Evolutionary conservation across 1,140 invertebrate species (phyloP), one percentile per base, ranked within the genome.

Genomic region (Prorops nasuta): DNA sequence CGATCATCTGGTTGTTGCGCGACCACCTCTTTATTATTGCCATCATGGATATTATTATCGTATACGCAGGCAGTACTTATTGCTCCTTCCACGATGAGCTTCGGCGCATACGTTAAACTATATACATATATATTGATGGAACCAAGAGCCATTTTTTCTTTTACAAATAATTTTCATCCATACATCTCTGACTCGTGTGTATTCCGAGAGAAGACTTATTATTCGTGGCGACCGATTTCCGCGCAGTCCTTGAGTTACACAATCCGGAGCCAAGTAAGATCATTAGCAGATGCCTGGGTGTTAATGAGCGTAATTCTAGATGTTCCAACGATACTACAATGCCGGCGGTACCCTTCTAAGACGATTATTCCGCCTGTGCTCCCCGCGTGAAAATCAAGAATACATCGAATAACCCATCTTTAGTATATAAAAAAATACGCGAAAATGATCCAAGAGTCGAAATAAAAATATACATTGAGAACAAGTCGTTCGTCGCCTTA

Each of bases 261-360:
- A 62, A 62, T 62, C 47, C 59, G 37, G 50, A 62, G 59, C 58
- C 59, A 57, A 61, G 58, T 59, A 59, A 62, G 54, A 62, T 62
- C 59, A 57, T 62, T 62, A 62, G 58, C 58, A 57, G 58, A 60
- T 60, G 59, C 59, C 58, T 57, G 44, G 54, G 59, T 62, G 59
- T 60, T 62, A 62, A 62, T 62, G 54, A 62, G 59, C 58, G 59
- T 62, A 60, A 62, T 62, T 60, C 59, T 62, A 62, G 59, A 62
- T 62, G 59, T 60, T 57, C 47, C 50, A 49, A 37, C 58, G 59
- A 62, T 62, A 62, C 58, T 57, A 47, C 44, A 49, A 46, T 19
- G 40, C 51, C 24, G 19, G 45, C 42, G 54, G 49, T 51, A 60
- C 59, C 56, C 39, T 50, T 44, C 45, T 60, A 60, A 61, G 59